Percentiles rank a stretch among this genome's conserved stretches.
Evolutionary conservation across 2,113 vertebrate genomes (phyloP).

Genomic region (Oreotrochilus melanogaster): DNA sequence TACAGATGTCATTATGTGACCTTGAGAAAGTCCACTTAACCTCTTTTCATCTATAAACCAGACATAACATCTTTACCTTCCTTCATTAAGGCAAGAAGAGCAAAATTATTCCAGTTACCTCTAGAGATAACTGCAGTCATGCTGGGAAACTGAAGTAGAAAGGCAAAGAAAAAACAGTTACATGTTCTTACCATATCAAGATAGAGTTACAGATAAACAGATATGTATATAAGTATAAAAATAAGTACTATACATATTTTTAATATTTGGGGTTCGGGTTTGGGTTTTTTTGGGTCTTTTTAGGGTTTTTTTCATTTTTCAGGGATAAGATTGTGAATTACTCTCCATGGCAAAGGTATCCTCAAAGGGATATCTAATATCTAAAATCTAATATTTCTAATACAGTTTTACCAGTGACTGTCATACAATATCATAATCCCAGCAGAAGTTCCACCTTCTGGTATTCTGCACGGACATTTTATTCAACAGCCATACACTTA

Average conservation of each 20-base stretch:
- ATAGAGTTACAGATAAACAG: not conserved
- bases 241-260: not conserved
- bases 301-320: not conserved
- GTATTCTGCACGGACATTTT: not conserved
- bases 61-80: not conserved
- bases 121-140: not conserved
- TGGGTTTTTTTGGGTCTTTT: no score
- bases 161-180: not conserved
- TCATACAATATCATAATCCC: not conserved
- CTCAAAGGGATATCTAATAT: not conserved
- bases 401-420: not conserved
- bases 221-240: not conserved
- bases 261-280: not conserved
- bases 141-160: not conserved
- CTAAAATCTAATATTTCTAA: not conserved
- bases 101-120: not conserved
- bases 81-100: not conserved
- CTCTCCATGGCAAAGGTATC: not conserved
- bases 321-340: not conserved
- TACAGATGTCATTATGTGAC: not conserved
- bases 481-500: not conserved
- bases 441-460: not conserved
- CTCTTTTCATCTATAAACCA: not conserved
- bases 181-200: not conserved
- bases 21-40: not conserved